A percentile compares a stretch with the other conserved stretches of the same genome.
These are phyloP conservation scores for Ooceraea biroi DNA, from an alignment of 1,140 invertebrate genomes.

Conservation along the genomic window DNA sequence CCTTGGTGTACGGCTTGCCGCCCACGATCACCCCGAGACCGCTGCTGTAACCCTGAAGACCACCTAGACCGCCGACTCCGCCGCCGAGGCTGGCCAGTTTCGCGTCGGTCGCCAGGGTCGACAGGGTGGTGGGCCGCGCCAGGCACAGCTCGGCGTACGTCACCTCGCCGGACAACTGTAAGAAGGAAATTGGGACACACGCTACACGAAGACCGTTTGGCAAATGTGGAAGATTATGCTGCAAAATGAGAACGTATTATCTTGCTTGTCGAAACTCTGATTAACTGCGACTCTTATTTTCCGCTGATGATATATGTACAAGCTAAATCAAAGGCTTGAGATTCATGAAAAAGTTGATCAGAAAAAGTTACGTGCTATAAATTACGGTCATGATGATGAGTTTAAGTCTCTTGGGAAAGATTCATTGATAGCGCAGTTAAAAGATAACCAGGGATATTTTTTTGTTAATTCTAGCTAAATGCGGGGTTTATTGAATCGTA, in stretches of 20 bases:
- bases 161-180: conserved; percentile 88
- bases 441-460: neutral
- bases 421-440: neutral
- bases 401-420: neutral
- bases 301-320: too few species aligned
- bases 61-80: conserved; percentile 74
- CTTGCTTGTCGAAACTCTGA: too few species aligned
- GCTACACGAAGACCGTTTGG: conserved; percentile 12
- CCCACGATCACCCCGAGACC: conserved; percentile 80
- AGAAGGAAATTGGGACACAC: conserved; percentile 26
- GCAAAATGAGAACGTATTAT: too few species aligned
- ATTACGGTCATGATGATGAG: neutral
- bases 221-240: neutral
- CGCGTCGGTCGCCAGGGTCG: conserved; percentile 82
- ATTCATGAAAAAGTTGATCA: too few species aligned
- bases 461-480: conserved; percentile 3
- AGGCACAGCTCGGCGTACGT: conserved; percentile 91
- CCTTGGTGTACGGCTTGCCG: conserved; percentile 83
- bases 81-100: conserved; percentile 81
- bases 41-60: conserved; percentile 80
- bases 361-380: neutral
- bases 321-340: too few species aligned
- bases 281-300: too few species aligned
- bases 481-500: conserved; percentile 30
- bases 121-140: conserved; percentile 86